Conservation (phyloP, 2,113 vertebrate genomes). For the Melanocharis versteri region DNA sequence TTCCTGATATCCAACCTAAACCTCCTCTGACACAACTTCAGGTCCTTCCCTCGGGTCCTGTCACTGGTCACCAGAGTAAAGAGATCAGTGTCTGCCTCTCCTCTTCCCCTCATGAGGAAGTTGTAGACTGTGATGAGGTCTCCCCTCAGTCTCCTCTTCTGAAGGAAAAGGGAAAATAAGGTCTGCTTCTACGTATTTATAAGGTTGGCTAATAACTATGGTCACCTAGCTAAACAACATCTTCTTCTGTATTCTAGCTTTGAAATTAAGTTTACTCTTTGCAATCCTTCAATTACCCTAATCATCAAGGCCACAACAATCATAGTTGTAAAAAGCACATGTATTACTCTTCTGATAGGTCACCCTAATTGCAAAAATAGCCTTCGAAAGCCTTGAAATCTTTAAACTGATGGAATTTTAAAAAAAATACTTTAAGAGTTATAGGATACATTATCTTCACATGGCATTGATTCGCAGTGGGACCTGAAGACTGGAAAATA, state of each 20-base stretch:
- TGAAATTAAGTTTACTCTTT: conserved; percentile 2
- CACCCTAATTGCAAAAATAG: neutral
- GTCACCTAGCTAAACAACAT: neutral
- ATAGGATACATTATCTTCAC: neutral
- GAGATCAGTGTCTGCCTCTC: neutral
- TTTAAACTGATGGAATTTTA: neutral
- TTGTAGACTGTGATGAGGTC: neutral
- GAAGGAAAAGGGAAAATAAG: neutral
- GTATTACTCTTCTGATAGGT: neutral
- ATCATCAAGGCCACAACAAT: neutral
- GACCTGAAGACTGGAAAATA: neutral
- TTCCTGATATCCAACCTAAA: neutral
- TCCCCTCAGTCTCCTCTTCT: neutral
- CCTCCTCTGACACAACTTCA: neutral
- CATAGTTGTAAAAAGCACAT: neutral
- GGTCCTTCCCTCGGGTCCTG: neutral
- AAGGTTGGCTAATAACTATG: neutral
- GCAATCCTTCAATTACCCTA: neutral
- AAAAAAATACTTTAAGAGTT: neutral
- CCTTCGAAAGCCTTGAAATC: neutral
- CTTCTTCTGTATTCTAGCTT: neutral
- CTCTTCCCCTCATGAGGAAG: neutral
- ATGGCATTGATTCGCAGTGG: neutral
- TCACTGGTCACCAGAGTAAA: neutral
- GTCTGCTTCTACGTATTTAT: neutral